A percentile compares a stretch with the other conserved stretches of the same genome.
Evolutionary conservation across 1,140 invertebrate species (phyloP).

Genomic region (Bombus difficillimus): DNA sequence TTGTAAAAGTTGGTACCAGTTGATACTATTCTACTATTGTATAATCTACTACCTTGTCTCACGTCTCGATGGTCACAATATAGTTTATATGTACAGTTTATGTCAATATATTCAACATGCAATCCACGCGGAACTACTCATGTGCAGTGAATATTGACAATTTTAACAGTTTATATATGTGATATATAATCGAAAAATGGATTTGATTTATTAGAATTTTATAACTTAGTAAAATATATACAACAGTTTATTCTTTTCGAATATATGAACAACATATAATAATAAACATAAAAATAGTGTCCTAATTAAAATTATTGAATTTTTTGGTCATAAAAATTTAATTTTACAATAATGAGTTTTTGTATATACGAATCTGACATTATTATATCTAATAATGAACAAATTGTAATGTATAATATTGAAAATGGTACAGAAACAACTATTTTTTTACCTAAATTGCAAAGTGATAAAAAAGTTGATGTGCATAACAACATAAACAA

Average conservation of each 20-base stretch:
- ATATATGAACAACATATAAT: not conserved
- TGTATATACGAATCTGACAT: slow-evolving; percentile 69
- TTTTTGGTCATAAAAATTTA: not conserved
- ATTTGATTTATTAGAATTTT: not conserved
- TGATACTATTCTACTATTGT: not conserved
- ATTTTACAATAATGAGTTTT: slow-evolving; percentile 75
- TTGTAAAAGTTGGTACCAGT: slow-evolving; percentile 8
- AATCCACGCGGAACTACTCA: not conserved
- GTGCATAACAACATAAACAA: slow-evolving; percentile 76
- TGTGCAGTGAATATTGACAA: not conserved
- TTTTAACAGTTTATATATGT: not conserved
- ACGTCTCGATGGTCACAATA: no score
- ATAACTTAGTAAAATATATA: no score
- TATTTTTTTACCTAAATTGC: slow-evolving; percentile 69
- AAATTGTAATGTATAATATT: slow-evolving; percentile 72
- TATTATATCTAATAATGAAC: slow-evolving; percentile 74
- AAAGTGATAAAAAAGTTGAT: slow-evolving; percentile 58
- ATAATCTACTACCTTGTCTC: no score
- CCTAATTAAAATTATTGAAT: not conserved
- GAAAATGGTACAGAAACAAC: slow-evolving; percentile 50
- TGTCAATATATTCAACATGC: not conserved
- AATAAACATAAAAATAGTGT: not conserved
- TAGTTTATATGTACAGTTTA: not conserved
- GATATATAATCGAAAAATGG: not conserved
- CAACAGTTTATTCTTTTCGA: not conserved